These are phyloP conservation scores for Creontiades dilutus DNA, from an alignment of 2,888 invertebrate species.

Conservation along the genomic window DNA sequence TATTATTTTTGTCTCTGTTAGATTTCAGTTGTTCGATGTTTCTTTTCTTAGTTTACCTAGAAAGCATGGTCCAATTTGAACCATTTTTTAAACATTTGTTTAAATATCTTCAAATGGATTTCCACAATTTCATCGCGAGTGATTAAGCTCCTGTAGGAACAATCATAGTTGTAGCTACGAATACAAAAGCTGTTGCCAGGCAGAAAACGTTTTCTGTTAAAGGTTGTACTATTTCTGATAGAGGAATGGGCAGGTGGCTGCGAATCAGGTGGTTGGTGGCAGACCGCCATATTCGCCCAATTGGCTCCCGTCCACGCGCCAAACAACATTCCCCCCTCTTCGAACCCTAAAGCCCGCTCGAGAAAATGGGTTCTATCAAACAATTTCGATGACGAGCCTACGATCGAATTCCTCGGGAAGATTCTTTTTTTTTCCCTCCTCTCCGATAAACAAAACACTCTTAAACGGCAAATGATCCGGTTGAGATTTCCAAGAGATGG, in stretches of 20 bases:
- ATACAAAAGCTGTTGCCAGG: constrained; percentile 52
- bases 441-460: constrained; percentile 16
- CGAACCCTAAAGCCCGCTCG: not conserved
- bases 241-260: constrained; percentile 69
- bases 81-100: too few species aligned
- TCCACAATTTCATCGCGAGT: too few species aligned
- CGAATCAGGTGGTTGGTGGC: constrained; percentile 71
- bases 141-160: too few species aligned
- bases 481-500: not conserved
- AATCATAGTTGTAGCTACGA: not conserved
- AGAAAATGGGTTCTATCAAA: constrained; percentile 33
- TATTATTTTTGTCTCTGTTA: too few species aligned
- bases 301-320: constrained; percentile 60
- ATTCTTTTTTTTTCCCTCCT: not conserved
- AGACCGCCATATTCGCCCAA: constrained; percentile 46
- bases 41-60: too few species aligned
- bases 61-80: too few species aligned
- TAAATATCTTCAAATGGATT: too few species aligned
- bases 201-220: constrained; percentile 57
- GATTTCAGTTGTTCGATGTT: too few species aligned
- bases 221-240: constrained; percentile 71
- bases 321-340: constrained; percentile 37
- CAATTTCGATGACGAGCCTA: not conserved
- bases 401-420: not conserved
- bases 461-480: not conserved